These are phyloP conservation scores for Pachypanchax playfairii DNA, from an alignment of 2,113 vertebrate genomes.

Conservation along the genomic window DNA sequence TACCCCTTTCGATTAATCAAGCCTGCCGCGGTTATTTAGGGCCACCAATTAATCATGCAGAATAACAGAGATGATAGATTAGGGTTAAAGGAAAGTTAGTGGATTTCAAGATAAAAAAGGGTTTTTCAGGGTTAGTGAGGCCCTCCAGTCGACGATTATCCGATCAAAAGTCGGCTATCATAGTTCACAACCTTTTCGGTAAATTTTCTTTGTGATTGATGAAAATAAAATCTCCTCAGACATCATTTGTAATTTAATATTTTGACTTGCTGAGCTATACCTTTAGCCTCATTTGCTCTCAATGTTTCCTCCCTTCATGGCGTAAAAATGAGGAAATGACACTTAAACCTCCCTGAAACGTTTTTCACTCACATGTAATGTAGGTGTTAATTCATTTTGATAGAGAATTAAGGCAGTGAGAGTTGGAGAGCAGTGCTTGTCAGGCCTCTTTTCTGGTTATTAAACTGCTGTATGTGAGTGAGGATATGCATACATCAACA, in stretches of 20 bases:
- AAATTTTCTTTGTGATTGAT: slow-evolving; percentile 2
- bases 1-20: slow-evolving; percentile 79
- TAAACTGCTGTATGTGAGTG: slow-evolving; percentile 67
- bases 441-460: slow-evolving; percentile 73
- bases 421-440: slow-evolving; percentile 65
- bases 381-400: slow-evolving; percentile 66
- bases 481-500: slow-evolving; percentile 71
- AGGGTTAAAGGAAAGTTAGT: slow-evolving; percentile 80
- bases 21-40: slow-evolving; percentile 77
- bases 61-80: slow-evolving; percentile 78
- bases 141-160: slow-evolving; percentile 21
- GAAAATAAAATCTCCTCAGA: slow-evolving; percentile 27
- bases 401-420: slow-evolving; percentile 35
- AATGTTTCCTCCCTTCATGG: slow-evolving; percentile 30
- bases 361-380: slow-evolving; percentile 68
- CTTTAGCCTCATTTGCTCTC: slow-evolving; percentile 15
- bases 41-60: slow-evolving; percentile 80
- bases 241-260: slow-evolving; percentile 35
- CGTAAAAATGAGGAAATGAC: slow-evolving; percentile 67
- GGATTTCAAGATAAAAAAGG: slow-evolving; percentile 54
- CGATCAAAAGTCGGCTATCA: slow-evolving; percentile 16
- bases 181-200: slow-evolving; percentile 8
- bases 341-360: slow-evolving; percentile 58
- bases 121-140: slow-evolving; percentile 40
- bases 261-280: slow-evolving; percentile 15